Base-by-base conservation (phyloP, 2,113 vertebrate species). In the Antechinus flavipes region DNA sequence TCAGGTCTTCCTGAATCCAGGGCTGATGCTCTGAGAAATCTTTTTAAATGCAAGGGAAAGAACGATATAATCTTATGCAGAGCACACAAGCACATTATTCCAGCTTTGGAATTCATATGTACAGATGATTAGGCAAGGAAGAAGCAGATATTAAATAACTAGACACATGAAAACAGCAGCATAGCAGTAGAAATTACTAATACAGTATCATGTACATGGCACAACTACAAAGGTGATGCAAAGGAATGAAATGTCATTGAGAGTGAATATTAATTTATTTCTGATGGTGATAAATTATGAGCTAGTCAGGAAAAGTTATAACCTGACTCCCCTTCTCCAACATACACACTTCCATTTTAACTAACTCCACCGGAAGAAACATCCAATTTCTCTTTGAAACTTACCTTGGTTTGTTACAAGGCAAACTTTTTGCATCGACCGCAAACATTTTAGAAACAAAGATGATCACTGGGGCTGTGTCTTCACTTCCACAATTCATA, bases 381-480 rank as follows among this genome's bases (percentile, higher is more conserved):
- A 26, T 5, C 90, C 94, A 47, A 0, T 22, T 3, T 22, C 0
- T n/a, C 52, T 4, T 50, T 10, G 0, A 1, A 25, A 95, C 98
- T 97, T 98, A 99, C 99, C 99, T 99, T 96, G 99, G 99, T 97
- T 99, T 99, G 98, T 99, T 99, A 94, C 99, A 99, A 23, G 99
- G 99, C 91, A 99, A 97, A 46, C 98, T 96, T 97, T 99, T 99
- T 52, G 98, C 94, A 91, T 99, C 99, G 61, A 99, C 99, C 12
- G 99, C 99, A 98, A 99, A 99, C 99, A 99, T 99, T 98, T 99
- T 99, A 95, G 99, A 99, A 97, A 99, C 99, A 97, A 99, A 99
- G 93, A 99, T 97, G 93, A 99, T 99, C 96, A 99, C 99, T 0
- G 99, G 99, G 6, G 98, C 99, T 1, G 98, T 93, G 46, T 97